These are phyloP conservation scores for Furcula furcula DNA, from an alignment of 2,888 invertebrate species.

Conservation along the genomic window DNA sequence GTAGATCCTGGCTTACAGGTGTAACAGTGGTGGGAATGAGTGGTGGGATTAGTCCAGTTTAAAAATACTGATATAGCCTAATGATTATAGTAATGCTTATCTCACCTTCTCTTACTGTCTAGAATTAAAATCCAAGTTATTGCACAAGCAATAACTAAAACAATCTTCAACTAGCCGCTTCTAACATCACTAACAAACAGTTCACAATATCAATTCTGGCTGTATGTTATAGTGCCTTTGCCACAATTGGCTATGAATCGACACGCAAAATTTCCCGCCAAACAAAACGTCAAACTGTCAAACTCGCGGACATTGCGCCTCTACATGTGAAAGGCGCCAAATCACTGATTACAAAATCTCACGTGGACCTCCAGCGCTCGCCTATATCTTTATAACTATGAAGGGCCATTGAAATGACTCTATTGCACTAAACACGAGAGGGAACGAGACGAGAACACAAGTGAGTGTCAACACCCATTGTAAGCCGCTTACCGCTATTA, in stretches of 20 bases:
- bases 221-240: conserved; percentile 35
- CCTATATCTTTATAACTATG: conserved; percentile 70
- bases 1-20: too few species aligned
- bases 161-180: conserved; percentile 61
- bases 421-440: conserved; percentile 40
- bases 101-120: conserved; percentile 62
- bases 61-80: too few species aligned
- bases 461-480: conserved; percentile 68
- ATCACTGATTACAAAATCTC: conserved; percentile 81
- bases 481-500: conserved; percentile 74
- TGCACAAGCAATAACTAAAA: conserved; percentile 71
- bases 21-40: too few species aligned
- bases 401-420: conserved; percentile 65
- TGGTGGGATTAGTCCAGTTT: too few species aligned
- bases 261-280: conserved; percentile 70
- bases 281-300: conserved; percentile 77
- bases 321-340: conserved; percentile 71
- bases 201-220: conserved; percentile 46
- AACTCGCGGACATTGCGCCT: conserved; percentile 72
- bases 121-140: conserved; percentile 72
- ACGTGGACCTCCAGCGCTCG: conserved; percentile 69
- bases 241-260: conserved; percentile 35
- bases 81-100: too few species aligned
- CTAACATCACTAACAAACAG: conserved; percentile 64
- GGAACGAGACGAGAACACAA: conserved; percentile 54